These are phyloP conservation scores for Sturnus vulgaris DNA, from an alignment of 2,113 vertebrate genomes.

Conservation along the genomic window DNA sequence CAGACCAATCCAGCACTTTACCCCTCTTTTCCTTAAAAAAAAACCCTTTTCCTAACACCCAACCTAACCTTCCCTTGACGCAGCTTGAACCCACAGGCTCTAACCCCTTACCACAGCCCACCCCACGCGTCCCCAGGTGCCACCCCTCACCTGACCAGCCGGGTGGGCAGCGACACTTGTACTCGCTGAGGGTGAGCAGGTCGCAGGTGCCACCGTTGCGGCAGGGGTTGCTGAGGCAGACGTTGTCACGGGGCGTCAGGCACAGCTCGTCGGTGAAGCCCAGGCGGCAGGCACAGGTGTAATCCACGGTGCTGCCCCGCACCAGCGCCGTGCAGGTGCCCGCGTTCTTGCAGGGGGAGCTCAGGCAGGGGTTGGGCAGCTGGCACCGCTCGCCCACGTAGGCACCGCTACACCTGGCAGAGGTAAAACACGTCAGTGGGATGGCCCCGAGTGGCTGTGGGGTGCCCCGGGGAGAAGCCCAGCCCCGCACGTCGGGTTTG, in stretches of 20 bases:
- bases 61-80: too few species aligned
- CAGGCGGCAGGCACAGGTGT: conserved; percentile 78
- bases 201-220: conserved; percentile 90
- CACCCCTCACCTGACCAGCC: conserved; percentile 88
- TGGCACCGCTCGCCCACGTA: conserved; percentile 84
- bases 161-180: conserved; percentile 87
- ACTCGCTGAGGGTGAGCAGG: conserved; percentile 76
- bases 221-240: conserved; percentile 84
- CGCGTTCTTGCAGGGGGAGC: conserved; percentile 80
- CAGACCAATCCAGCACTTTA: too few species aligned
- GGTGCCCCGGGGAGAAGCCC: neutral
- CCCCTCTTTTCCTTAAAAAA: too few species aligned
- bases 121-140: fast-evolving
- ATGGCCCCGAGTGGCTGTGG: fast-evolving
- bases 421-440: neutral
- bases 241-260: conserved; percentile 77
- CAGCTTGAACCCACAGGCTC: fast-evolving
- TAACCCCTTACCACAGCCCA: fast-evolving
- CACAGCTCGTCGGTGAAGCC: conserved; percentile 85
- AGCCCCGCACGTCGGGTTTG: neutral
- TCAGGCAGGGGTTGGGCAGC: conserved; percentile 82
- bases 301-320: conserved; percentile 69
- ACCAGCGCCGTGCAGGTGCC: conserved; percentile 74
- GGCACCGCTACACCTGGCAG: conserved; percentile 76
- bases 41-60: too few species aligned